Evolutionary conservation across 64 coral and sea anemone species (phyloP), one percentile per base, ranked within the genome.

Genomic region (Actinia tenebrosa): DNA sequence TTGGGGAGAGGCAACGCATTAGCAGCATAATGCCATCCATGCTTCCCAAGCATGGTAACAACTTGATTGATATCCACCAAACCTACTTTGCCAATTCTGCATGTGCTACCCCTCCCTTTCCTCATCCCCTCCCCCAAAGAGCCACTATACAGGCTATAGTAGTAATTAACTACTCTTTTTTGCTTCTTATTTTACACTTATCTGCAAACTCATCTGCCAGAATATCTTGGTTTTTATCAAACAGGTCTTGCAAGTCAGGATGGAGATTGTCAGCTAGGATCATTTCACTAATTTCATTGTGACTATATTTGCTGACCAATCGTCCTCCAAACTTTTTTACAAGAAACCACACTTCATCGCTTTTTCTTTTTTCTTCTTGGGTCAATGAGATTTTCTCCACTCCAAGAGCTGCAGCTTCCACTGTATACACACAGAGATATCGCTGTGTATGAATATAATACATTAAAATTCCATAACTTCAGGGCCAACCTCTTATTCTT

Each of bases 221-320:
- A 19, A 80, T 20, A 17, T 25, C 84, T 47, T 95, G 47, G 53
- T 75, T 87, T 16, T 86, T 91, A 25, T 95, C 87, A 87, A 89
- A 86, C 9, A 95, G 84, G 71, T 92, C 94, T 60, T 92, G 78
- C 3, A 95, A 84, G 7, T 37, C 44, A 45, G 94, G 84, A 43
- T 92, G 83, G 45, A 95, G 87, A 9, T 84, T 81, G 47, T 78
- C 56, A 18, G 66, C 94, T 55, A 92, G 63, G 71, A 95, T 80
- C 94, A 95, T 95, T 45, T 95, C 94, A 10, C 84, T 83, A 60
- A 95, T 92, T 89, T 95, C 94, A 75, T 95, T 95, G 84, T 84
- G 68, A 55, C 94, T 95, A 83, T 92, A 92, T 10, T 56, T 87
- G 30, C 83, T 87, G 30, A 81, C 64, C 56, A 87, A 89, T 23